Evolutionary conservation across 2,113 vertebrate genomes (phyloP).

Genomic region (Artemisiospiza belli): DNA sequence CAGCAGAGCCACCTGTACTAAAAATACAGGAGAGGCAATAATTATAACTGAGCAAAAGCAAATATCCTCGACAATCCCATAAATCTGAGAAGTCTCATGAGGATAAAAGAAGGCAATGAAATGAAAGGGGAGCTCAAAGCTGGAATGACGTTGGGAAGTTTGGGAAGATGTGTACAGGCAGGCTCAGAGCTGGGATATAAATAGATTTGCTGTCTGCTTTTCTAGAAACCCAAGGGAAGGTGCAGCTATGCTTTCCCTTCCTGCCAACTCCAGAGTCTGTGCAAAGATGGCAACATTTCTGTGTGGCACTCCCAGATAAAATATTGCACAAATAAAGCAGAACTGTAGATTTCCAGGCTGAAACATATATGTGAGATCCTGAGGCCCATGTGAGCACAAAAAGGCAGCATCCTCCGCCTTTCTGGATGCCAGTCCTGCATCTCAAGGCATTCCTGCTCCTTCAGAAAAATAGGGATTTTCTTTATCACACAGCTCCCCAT

Average conservation of each 20-base stretch:
- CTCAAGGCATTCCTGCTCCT: neutral
- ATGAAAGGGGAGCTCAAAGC: neutral
- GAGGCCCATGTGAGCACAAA: fast-evolving
- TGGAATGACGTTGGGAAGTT: neutral
- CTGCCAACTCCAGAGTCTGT: neutral
- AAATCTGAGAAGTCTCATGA: neutral
- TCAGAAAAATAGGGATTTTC: neutral
- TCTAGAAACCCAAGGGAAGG: neutral
- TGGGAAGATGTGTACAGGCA: neutral
- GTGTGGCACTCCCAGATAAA: neutral
- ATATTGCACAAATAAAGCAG: neutral
- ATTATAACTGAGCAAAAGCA: neutral
- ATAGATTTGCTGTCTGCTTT: conserved; percentile 19
- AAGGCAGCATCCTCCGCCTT: fast-evolving
- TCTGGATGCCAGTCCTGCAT: neutral
- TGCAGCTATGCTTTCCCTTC: neutral
- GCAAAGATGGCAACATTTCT: neutral
- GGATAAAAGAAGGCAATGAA: neutral
- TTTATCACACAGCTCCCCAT: neutral
- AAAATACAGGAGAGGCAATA: neutral
- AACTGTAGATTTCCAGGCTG: neutral
- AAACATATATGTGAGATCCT: fast-evolving
- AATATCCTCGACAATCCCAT: neutral
- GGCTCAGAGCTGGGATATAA: neutral
- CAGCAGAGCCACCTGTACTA: neutral